Conservation (phyloP, 2,888 invertebrate genomes). For the Ditylenchus weischeri region DNA sequence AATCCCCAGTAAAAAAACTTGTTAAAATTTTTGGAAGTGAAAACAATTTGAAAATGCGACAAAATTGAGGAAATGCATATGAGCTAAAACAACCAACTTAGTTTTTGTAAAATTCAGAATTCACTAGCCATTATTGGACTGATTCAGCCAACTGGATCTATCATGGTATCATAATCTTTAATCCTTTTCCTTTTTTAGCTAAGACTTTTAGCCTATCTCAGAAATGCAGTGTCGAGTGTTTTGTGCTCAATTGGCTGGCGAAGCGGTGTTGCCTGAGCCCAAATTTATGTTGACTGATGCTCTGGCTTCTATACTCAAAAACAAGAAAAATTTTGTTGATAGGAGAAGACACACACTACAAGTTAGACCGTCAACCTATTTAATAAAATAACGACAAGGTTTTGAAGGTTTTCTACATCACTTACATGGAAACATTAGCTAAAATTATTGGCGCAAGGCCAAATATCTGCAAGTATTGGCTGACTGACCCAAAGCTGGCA, state of each 20-base stretch:
- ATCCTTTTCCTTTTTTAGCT: too few species aligned
- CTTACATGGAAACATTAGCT: constrained; percentile 62
- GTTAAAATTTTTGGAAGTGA: too few species aligned
- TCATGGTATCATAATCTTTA: constrained; percentile 43
- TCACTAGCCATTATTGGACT: constrained; percentile 62
- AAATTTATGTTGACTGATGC: constrained; percentile 59
- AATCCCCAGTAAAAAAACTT: too few species aligned
- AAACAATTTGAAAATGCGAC: neutral
- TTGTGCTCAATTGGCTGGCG: constrained; percentile 37
- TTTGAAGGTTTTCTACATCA: constrained; percentile 50
- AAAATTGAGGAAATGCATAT: neutral
- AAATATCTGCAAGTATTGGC: constrained; percentile 53
- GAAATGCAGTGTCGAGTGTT: constrained; percentile 63
- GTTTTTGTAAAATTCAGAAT: constrained; percentile 49
- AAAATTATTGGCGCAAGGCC: constrained; percentile 60
- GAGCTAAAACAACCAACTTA: constrained; percentile 1
- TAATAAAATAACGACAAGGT: neutral
- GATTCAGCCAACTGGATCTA: constrained; percentile 61
- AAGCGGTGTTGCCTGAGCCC: constrained; percentile 17
- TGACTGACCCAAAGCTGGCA: constrained; percentile 39
- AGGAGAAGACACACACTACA: constrained; percentile 60
- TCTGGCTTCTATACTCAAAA: constrained; percentile 39
- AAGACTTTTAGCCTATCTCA: constrained; percentile 56
- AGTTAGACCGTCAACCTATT: constrained; percentile 33
- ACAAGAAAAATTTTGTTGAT: constrained; percentile 40